Base-by-base conservation (phyloP, 2,797 vertebrate species). In the Poecilia gillii region DNA sequence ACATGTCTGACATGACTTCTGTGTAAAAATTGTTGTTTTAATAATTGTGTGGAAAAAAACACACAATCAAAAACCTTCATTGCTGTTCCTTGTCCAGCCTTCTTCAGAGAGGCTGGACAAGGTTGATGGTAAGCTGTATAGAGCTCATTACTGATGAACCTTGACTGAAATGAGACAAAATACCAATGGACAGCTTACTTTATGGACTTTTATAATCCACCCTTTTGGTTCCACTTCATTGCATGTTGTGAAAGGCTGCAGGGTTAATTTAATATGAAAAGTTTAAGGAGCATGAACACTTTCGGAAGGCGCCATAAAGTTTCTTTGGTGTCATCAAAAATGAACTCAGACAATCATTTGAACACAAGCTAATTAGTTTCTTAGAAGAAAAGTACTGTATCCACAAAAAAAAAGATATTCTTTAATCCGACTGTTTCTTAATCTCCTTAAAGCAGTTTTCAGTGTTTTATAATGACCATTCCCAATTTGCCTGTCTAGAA, bases 391-490 rank as follows among this genome's bases (percentile, higher is more conserved):
- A 79, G 82, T 76, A 83, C 8, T 41, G 25, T 43, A 70, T 88
- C 62, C 83, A 36, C 72, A 86, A 73, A 92, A 90, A 23, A 85
- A 81, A 64, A 85, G 82, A 64, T 87, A 72, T n/a, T 81, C 81
- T 90, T 90, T 87, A 78, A 41, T 68, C 20, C 1, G 36, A 68
- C 64, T 68, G 36, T 68, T 39, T 66, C 36, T 39, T 68, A 68
- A 88, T 87, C 81, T 80, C 62, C 83, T 89, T 80, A 86, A 87
- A 90, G 75, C 76, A 74, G 78, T 81, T 87, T 76, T 81, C 82
- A 89, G 79, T 85, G 82, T 88, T 91, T 89, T 81, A 84, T 89
- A 88, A 90, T 89, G 76, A 91, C 87, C 84, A 86, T 89, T 88
- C 88, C 88, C 71, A 72, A 76, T 20, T 82, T 82, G 81, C 81